Evolutionary conservation across 1,140 invertebrate genomes (phyloP).

Genomic region (Eubasilissa regina): DNA sequence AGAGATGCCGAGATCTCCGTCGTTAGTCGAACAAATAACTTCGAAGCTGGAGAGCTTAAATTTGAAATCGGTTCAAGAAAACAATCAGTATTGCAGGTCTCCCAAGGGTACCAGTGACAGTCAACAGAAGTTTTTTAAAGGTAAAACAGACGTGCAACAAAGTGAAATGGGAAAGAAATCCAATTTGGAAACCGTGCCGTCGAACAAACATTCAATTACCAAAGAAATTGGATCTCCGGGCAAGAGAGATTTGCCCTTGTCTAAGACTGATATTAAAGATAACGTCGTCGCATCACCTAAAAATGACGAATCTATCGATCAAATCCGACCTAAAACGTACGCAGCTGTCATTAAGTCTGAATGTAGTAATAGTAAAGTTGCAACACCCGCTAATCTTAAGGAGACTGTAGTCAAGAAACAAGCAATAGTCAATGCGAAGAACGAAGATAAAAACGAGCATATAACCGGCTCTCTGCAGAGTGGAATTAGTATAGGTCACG

Average conservation of each 20-base stretch:
- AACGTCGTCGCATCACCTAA: neutral
- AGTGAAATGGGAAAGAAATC: neutral
- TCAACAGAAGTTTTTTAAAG: constrained; percentile 54
- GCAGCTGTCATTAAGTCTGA: constrained; percentile 41
- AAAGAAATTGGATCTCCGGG: neutral
- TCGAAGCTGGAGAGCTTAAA: constrained; percentile 57
- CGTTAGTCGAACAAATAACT: constrained; percentile 56
- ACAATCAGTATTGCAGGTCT: constrained; percentile 42
- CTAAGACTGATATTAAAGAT: constrained; percentile 9
- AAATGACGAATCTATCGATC: constrained; percentile 11
- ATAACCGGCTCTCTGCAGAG: neutral
- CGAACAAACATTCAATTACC: constrained; percentile 8
- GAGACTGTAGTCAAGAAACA: neutral
- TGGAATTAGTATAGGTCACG: neutral
- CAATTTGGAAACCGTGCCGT: neutral
- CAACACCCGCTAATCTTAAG: constrained; percentile 4
- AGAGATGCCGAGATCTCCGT: constrained; percentile 48
- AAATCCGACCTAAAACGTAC: constrained; percentile 37
- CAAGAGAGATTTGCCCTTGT: neutral
- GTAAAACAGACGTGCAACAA: constrained; percentile 30
- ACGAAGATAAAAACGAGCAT: neutral
- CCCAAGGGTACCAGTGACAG: constrained; percentile 47
- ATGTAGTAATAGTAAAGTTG: neutral
- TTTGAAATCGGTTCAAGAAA: constrained; percentile 53
- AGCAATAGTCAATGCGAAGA: neutral